Conservation (phyloP, 2,888 invertebrate genomes). For the Andrena minutula region DNA sequence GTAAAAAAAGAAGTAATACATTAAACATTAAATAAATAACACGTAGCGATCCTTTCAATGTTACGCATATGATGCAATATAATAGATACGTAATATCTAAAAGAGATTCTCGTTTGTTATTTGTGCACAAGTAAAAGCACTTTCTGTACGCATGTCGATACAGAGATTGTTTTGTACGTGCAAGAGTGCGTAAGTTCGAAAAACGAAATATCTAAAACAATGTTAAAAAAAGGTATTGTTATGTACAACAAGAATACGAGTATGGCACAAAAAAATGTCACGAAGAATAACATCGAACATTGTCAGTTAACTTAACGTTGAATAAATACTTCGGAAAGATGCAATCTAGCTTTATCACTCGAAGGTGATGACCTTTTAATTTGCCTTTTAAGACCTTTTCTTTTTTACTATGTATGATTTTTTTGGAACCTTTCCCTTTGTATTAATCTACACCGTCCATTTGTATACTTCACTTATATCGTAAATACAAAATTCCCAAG, state of each 20-base stretch:
- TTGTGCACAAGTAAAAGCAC: constrained; percentile 37
- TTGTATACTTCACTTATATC: constrained; percentile 71
- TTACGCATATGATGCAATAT: constrained; percentile 34
- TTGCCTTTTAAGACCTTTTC: constrained; percentile 39
- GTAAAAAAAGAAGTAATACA: constrained; percentile 40
- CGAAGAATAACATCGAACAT: constrained; percentile 54
- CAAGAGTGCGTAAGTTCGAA: constrained; percentile 28
- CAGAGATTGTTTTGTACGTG: constrained; percentile 32
- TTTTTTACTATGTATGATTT: constrained; percentile 58
- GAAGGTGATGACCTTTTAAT: constrained; percentile 57
- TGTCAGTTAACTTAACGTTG: constrained; percentile 49
- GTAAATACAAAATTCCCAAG: constrained; percentile 79
- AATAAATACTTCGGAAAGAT: constrained; percentile 59
- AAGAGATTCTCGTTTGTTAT: constrained; percentile 33
- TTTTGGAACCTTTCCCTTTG: constrained; percentile 73
- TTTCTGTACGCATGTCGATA: constrained; percentile 20
- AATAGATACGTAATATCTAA: constrained; percentile 32
- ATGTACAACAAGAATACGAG: constrained; percentile 52
- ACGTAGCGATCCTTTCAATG: constrained; percentile 24
- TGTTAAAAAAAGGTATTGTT: constrained; percentile 49
- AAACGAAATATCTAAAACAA: constrained; percentile 36
- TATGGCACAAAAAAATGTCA: constrained; percentile 68
- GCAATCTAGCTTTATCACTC: constrained; percentile 56
- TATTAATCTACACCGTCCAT: constrained; percentile 72
- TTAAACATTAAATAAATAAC: constrained; percentile 41